Percentiles rank a stretch among this genome's conserved stretches.
These are phyloP conservation scores for Zootermopsis nevadensis DNA, from an alignment of 2,888 invertebrate genomes.

Conservation along the genomic window DNA sequence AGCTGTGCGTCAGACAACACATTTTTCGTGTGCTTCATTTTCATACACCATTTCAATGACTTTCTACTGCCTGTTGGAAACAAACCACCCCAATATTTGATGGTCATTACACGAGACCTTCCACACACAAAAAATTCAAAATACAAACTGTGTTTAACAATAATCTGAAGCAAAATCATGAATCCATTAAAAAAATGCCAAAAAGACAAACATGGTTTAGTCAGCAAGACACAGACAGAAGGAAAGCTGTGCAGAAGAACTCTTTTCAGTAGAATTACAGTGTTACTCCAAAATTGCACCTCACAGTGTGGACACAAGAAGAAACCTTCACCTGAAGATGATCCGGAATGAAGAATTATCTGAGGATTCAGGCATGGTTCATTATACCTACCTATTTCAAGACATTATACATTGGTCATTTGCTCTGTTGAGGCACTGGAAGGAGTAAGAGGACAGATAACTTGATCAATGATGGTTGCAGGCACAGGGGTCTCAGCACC, in stretches of 20 bases:
- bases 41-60: too few relatives aligned
- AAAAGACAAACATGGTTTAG: not conserved
- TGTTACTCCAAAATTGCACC: not conserved
- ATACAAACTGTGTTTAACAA: too few relatives aligned
- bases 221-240: not conserved
- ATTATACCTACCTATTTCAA: slow-evolving; percentile 5
- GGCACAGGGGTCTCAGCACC: not conserved
- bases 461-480: not conserved
- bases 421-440: not conserved
- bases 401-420: slow-evolving; percentile 3
- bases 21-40: too few relatives aligned
- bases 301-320: not conserved
- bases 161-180: not conserved
- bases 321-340: slow-evolving; percentile 5
- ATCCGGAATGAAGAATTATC: not conserved
- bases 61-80: too few relatives aligned
- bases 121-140: too few relatives aligned
- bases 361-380: not conserved
- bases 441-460: not conserved
- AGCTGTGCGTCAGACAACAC: too few relatives aligned
- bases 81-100: too few relatives aligned
- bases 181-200: not conserved
- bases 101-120: too few relatives aligned
- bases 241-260: not conserved
- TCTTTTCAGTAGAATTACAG: not conserved